Conservation (phyloP, 37 sponge, comb jelly and placozoan genomes). For the Diacarnus erythraeanus region DNA sequence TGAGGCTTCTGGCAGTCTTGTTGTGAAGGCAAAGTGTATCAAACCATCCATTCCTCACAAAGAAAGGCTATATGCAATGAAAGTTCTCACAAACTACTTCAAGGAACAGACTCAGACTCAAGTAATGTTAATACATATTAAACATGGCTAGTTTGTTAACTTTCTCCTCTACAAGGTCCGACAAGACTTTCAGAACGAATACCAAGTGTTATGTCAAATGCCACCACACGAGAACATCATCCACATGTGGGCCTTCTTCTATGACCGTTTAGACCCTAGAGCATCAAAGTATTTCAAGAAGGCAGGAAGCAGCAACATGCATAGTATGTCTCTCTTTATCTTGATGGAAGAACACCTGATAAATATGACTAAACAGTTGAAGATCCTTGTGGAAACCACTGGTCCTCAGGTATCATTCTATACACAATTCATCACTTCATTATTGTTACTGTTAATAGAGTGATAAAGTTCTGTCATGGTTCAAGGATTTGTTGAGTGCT, state of each 20-base stretch:
- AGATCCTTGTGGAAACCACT: constrained; percentile 11
- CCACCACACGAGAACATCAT: constrained; percentile 85
- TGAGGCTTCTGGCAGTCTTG: constrained; percentile 25
- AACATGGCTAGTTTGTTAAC: background rate
- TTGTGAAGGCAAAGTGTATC: constrained; percentile 57
- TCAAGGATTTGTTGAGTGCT: constrained; percentile 54
- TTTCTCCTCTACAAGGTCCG: constrained; percentile 55
- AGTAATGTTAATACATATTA: constrained; percentile 23
- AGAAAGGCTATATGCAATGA: constrained; percentile 68
- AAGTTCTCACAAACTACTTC: constrained; percentile 67
- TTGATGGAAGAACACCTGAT: constrained; percentile 69
- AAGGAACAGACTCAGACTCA: constrained; percentile 46
- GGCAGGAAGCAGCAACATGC: constrained; percentile 12
- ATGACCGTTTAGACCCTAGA: constrained; percentile 60
- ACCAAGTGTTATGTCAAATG: constrained; percentile 73
- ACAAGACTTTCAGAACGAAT: constrained; percentile 72
- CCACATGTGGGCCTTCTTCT: constrained; percentile 88
- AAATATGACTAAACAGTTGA: constrained; percentile 53
- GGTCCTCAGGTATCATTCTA: constrained; percentile 55
- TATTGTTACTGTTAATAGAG: constrained; percentile 20
- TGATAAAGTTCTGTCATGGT: constrained; percentile 58
- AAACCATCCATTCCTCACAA: constrained; percentile 36
- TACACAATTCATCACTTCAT: background rate
- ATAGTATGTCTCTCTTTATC: constrained; percentile 72
- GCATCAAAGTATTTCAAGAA: constrained; percentile 27